Evolutionary conservation across 2,113 vertebrate species (phyloP).

Genomic region (Salvelinus fontinalis): DNA sequence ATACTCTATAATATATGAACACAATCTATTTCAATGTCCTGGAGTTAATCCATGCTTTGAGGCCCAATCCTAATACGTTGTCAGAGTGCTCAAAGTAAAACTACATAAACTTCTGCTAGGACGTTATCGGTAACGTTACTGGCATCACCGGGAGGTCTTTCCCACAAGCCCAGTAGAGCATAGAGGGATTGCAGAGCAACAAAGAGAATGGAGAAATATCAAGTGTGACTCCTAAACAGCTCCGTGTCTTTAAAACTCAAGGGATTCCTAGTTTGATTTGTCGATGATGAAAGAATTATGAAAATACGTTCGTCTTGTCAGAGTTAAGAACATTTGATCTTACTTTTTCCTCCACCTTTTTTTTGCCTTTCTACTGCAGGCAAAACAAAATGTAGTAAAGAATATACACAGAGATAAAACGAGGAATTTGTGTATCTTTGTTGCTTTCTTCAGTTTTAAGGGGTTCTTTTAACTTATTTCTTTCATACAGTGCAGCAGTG

Average conservation of each 20-base stretch:
- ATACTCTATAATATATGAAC: no score
- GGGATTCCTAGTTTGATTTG: slow-evolving; percentile 60
- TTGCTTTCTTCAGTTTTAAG: slow-evolving; percentile 60
- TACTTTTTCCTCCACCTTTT: slow-evolving; percentile 64
- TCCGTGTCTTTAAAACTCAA: slow-evolving; percentile 51
- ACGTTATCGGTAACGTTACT: neutral
- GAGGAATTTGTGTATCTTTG: slow-evolving; percentile 62
- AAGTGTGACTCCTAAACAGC: slow-evolving; percentile 9
- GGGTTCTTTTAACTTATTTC: slow-evolving; percentile 66
- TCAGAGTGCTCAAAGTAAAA: neutral
- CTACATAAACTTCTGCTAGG: neutral
- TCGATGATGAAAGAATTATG: slow-evolving; percentile 59
- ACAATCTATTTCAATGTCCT: neutral
- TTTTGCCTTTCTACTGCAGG: slow-evolving; percentile 67
- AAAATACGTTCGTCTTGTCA: slow-evolving; percentile 34
- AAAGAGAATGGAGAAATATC: neutral
- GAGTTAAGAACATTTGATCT: slow-evolving; percentile 21
- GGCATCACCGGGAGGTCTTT: neutral
- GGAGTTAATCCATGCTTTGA: neutral
- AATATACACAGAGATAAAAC: slow-evolving; percentile 66
- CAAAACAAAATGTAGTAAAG: slow-evolving; percentile 69
- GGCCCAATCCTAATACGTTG: neutral
- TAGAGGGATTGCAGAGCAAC: neutral
- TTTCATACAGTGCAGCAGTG: slow-evolving; percentile 44
- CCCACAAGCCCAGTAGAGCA: neutral